Evolutionary conservation across 2,888 invertebrate genomes (phyloP).

Genomic region (Lacanobia wlatinum): DNA sequence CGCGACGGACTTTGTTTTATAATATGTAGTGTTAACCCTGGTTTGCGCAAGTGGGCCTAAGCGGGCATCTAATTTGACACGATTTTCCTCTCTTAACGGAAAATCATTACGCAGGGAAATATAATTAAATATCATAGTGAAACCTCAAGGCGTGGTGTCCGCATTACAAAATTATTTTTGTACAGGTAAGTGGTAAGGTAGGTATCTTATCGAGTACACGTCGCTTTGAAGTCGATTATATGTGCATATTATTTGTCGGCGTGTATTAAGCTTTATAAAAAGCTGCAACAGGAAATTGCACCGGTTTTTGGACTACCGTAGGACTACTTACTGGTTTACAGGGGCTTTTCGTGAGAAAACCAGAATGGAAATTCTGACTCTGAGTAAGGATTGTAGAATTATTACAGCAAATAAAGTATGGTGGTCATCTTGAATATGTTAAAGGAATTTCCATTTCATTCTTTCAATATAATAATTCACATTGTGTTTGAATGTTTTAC

Average conservation of each 20-base stretch:
- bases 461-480: too few relatives aligned
- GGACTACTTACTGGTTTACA: too few relatives aligned
- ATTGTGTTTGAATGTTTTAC: too few relatives aligned
- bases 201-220: conserved; percentile 23
- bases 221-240: conserved; percentile 18
- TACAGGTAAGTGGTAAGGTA: conserved; percentile 26
- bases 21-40: too few relatives aligned
- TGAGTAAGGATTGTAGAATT: background rate
- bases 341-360: conserved; percentile 6
- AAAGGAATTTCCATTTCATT: background rate
- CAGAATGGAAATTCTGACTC: background rate
- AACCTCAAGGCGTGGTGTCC: conserved; percentile 46
- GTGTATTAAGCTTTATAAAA: conserved; percentile 2
- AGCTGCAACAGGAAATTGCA: conserved; percentile 27
- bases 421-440: background rate
- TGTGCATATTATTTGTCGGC: conserved; percentile 26
- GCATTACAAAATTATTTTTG: conserved; percentile 46
- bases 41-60: too few relatives aligned
- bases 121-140: conserved; percentile 30
- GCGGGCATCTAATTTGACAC: background rate
- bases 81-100: conserved; percentile 17
- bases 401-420: background rate
- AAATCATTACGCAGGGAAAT: conserved; percentile 29
- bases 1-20: too few relatives aligned
- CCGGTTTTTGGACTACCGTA: conserved; percentile 4